Conservation (phyloP, 1,140 invertebrate species). For the Pachypsylla venusta region DNA sequence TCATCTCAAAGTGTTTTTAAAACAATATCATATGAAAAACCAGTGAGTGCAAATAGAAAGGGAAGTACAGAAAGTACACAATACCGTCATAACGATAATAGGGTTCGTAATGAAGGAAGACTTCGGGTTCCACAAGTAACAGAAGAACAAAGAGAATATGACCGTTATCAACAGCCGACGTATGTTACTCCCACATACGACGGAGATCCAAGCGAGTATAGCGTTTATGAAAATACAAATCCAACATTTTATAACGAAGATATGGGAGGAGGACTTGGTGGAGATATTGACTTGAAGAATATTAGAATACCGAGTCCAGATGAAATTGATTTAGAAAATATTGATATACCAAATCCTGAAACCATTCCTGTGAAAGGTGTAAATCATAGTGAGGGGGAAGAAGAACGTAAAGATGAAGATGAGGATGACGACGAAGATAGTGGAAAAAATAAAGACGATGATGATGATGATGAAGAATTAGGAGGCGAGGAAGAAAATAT, state of each 20-base stretch:
- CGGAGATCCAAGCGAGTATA: neutral
- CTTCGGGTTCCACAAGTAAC: neutral
- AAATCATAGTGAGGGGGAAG: neutral
- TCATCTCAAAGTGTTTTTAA: slow-evolving; percentile 2
- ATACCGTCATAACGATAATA: too few species aligned
- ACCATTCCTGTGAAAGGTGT: neutral
- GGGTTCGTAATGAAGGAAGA: neutral
- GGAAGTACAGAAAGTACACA: neutral
- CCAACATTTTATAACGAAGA: neutral
- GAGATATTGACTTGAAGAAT: neutral
- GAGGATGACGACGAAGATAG: neutral
- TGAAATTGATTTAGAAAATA: neutral
- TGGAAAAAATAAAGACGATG: neutral
- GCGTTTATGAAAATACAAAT: slow-evolving; percentile 2
- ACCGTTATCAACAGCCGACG: neutral
- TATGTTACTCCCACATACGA: neutral
- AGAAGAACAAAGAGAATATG: neutral
- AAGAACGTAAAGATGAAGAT: neutral
- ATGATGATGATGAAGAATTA: too few species aligned
- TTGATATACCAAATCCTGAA: slow-evolving; percentile 6
- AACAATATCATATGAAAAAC: neutral
- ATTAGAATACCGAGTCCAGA: slow-evolving; percentile 1
- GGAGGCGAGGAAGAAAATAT: neutral
- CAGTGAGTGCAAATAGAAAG: neutral
- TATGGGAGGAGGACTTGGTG: neutral